A percentile compares a stretch with the other conserved stretches of the same genome.
Evolutionary conservation across 2,113 vertebrate genomes (phyloP).

Genomic region (Siniperca chuatsi): DNA sequence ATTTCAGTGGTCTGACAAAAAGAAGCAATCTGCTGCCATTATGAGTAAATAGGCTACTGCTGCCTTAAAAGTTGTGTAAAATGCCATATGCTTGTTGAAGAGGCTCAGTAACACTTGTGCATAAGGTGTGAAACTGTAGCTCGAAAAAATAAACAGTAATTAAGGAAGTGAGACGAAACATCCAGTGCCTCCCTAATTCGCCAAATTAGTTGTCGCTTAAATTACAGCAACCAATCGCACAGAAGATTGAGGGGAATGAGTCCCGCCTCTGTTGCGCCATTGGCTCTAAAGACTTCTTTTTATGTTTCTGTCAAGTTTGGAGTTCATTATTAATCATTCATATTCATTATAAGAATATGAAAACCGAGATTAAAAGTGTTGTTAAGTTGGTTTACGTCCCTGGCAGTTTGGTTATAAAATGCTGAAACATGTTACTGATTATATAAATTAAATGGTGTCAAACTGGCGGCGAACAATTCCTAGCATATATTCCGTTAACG

Average conservation of each 20-base stretch:
- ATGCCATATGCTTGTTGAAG: too few relatives aligned
- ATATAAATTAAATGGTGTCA: background rate
- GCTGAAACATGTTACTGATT: rapidly evolving
- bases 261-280: conserved; percentile 41
- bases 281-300: conserved; percentile 14
- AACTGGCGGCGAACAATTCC: background rate
- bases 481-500: background rate
- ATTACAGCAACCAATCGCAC: conserved; percentile 45
- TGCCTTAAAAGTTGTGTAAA: background rate
- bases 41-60: background rate
- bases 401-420: background rate
- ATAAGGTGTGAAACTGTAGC: background rate
- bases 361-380: background rate
- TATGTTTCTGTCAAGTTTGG: conserved; percentile 21
- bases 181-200: conserved; percentile 4
- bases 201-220: conserved; percentile 2
- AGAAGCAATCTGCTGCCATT: background rate
- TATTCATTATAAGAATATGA: background rate
- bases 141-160: background rate
- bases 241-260: background rate
- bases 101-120: background rate
- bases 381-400: background rate
- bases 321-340: background rate
- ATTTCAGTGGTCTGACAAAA: background rate
- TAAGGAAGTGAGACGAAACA: conserved; percentile 56